Conservation (phyloP, 2,113 vertebrate genomes). For the Etheostoma cragini region DNA sequence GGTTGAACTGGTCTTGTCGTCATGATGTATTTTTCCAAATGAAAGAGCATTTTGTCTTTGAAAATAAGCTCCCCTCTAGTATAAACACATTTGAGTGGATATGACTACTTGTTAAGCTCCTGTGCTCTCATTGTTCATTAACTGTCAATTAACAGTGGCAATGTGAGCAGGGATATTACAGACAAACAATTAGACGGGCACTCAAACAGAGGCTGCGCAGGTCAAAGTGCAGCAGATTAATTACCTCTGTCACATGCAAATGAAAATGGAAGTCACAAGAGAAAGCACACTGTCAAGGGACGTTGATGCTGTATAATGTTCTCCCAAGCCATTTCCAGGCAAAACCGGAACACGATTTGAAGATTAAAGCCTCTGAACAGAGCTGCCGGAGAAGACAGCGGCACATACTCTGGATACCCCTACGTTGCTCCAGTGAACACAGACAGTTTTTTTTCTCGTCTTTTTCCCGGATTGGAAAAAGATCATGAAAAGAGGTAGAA, state of each 20-base stretch:
- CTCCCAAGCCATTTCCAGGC: conserved; percentile 16
- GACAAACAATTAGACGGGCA: conserved; percentile 84
- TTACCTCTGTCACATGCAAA: conserved; percentile 53
- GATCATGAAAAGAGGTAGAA: conserved; percentile 62
- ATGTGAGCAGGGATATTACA: conserved; percentile 79
- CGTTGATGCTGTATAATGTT: conserved; percentile 5
- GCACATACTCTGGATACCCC: conserved; percentile 49
- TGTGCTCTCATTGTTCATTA: conserved; percentile 56
- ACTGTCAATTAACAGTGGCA: conserved; percentile 72
- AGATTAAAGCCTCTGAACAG: conserved; percentile 37
- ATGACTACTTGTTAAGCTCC: conserved; percentile 47
- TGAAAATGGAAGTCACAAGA: conserved; percentile 41
- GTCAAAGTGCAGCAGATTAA: conserved; percentile 77
- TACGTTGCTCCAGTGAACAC: conserved; percentile 54
- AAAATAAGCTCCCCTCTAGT: conserved; percentile 27
- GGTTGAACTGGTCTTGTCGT: conserved; percentile 1
- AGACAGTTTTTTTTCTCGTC: conserved; percentile 35
- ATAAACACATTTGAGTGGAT: conserved; percentile 60
- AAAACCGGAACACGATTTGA: background rate
- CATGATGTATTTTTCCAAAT: background rate
- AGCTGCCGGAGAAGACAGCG: conserved; percentile 32
- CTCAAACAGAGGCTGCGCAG: conserved; percentile 82
- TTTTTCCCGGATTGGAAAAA: conserved; percentile 36
- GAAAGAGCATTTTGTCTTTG: conserved; percentile 10
- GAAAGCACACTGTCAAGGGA: background rate